Percentiles rank a stretch among this genome's conserved stretches.
These are phyloP conservation scores for Elmis aenea DNA, from an alignment of 2,888 invertebrate species.

Conservation along the genomic window DNA sequence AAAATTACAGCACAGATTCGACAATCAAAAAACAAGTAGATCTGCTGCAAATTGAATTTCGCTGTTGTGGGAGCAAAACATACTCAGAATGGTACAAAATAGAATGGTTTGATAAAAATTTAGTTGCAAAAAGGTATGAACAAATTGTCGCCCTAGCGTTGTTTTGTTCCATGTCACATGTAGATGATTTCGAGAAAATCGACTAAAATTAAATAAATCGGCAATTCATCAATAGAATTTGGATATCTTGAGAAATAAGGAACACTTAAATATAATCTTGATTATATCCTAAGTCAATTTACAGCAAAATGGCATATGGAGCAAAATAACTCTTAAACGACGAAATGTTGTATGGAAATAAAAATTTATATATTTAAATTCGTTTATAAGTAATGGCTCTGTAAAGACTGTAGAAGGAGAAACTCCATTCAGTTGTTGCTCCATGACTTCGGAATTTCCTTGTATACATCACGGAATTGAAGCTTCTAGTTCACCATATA, in stretches of 20 bases:
- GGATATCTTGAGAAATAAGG: slow-evolving; percentile 3
- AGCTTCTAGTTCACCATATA: slow-evolving; percentile 50
- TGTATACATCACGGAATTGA: slow-evolving; percentile 58
- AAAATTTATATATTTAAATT: too few relatives aligned
- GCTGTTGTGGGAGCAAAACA: slow-evolving; percentile 57
- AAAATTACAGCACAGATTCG: slow-evolving; percentile 52
- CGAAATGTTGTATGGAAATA: too few relatives aligned
- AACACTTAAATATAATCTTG: too few relatives aligned
- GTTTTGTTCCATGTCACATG: too few relatives aligned
- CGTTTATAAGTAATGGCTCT: too few relatives aligned
- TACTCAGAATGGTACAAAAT: slow-evolving; percentile 61
- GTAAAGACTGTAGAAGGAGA: slow-evolving; percentile 46
- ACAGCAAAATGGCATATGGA: too few relatives aligned
- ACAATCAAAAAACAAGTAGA: slow-evolving; percentile 55
- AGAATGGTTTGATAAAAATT: slow-evolving; percentile 52
- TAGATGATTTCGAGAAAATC: too few relatives aligned
- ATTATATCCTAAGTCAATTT: too few relatives aligned
- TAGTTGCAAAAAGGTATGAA: slow-evolving; percentile 36
- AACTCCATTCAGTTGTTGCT: slow-evolving; percentile 61
- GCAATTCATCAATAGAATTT: slow-evolving; percentile 4
- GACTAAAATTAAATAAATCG: too few relatives aligned
- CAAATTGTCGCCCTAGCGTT: too few relatives aligned
- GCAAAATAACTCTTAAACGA: too few relatives aligned
- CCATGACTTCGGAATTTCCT: slow-evolving; percentile 50
- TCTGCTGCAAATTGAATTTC: slow-evolving; percentile 56